Base-by-base conservation (phyloP, 2,888 invertebrate genomes). In the Anagyrus pseudococci region DNA sequence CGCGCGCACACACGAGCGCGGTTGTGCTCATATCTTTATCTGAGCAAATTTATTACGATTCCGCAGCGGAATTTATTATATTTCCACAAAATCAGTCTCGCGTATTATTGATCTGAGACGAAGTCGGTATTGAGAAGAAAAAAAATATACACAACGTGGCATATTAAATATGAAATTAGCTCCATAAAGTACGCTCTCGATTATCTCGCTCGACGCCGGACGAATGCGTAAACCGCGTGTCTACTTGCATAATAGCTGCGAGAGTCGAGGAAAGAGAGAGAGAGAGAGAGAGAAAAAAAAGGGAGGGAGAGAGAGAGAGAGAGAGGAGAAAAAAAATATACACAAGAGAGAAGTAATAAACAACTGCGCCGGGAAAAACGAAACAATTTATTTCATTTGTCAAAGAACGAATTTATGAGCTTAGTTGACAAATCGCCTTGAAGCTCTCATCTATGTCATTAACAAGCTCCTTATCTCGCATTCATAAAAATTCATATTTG, bases 321-420 rank as follows among this genome's bases (percentile, higher is more conserved):
- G n/a, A n/a, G n/a, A n/a, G n/a, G n/a, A n/a, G n/a, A n/a, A n/a
- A n/a, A n/a, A n/a, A n/a, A n/a, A n/a, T n/a, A n/a, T n/a, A n/a
- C n/a, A n/a, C n/a, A n/a, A n/a, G n/a, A n/a, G n/a, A n/a, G n/a
- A n/a, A n/a, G n/a, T n/a, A n/a, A n/a, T n/a, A n/a, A 48, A 19
- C 26, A 62, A 50, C 25, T 60, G 62, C 61, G 53, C 44, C 53
- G 58, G 26, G n/a, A 55, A 47, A 48, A 56, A 65, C 43, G 64
- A 65, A 66, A 62, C 23, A 57, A 67, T 49, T 22, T 62, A 40
- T 48, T 69, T 68, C 37, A 40, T 47, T 67, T 49, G 49, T 61
- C 37, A 50, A 55, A 49, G 54, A 41, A 19, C 26, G 40, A 46
- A 43, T 50, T 33, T 15, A 25, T 58, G n/a, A 29, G 25, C 33